phyloP scores from a whole-genome alignment of 2,113 vertebrate species.

The Phrynocephalus versicolor region DNA sequence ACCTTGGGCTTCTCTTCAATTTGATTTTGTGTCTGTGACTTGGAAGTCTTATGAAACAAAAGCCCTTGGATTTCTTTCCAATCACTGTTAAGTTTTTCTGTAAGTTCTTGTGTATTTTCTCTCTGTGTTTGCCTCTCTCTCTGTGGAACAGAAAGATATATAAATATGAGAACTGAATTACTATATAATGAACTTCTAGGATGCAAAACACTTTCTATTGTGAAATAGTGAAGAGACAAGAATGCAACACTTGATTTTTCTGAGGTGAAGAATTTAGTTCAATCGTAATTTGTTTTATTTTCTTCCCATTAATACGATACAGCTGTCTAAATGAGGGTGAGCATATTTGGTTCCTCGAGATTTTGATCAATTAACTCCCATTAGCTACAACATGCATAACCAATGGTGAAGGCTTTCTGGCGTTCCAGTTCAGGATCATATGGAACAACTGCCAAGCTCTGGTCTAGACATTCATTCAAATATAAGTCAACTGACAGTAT shows the following conservation, averaged over 20 bases:
- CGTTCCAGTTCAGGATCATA: not conserved
- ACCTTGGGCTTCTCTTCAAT: constrained; percentile 85
- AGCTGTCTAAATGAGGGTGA: not conserved
- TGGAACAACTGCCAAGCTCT: not conserved
- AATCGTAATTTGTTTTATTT: not conserved
- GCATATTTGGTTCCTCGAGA: not conserved
- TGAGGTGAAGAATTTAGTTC: not conserved
- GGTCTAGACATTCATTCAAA: not conserved
- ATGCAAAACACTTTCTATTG: not conserved
- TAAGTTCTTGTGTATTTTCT: constrained; percentile 89
- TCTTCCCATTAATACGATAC: not conserved
- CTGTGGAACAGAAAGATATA: constrained; percentile 62
- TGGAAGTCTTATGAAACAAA: constrained; percentile 79
- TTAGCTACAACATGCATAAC: not conserved
- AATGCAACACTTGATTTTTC: not conserved
- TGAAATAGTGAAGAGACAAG: not conserved
- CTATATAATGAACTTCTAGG: not conserved
- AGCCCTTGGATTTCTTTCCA: constrained; percentile 91
- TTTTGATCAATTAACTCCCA: not conserved
- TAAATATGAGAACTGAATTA: not conserved
- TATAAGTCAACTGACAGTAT: not conserved
- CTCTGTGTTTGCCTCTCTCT: constrained; percentile 86
- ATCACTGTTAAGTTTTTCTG: constrained; percentile 92
- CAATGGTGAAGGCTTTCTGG: not conserved
- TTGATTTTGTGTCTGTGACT: constrained; percentile 66